A percentile compares a stretch with the other conserved stretches of the same genome.
Evolutionary conservation across 2,888 invertebrate genomes (phyloP).

Genomic region (Masnerella sp.): DNA sequence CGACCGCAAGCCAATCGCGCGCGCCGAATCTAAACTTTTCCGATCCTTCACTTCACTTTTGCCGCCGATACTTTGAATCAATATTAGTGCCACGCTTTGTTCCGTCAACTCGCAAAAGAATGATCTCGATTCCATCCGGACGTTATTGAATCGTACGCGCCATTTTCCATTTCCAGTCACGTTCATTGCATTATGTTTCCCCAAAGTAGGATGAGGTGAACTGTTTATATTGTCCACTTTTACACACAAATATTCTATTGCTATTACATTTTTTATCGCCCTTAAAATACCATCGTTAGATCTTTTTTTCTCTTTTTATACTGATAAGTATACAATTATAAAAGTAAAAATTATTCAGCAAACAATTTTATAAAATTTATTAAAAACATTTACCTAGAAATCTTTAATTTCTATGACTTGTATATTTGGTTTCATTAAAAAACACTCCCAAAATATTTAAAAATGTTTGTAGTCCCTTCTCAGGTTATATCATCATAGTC

Average conservation of each 20-base stretch:
- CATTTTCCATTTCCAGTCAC: constrained; percentile 23
- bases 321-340: too few relatives aligned
- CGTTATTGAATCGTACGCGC: constrained; percentile 8
- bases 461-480: too few relatives aligned
- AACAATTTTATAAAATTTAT: too few relatives aligned
- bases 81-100: constrained; percentile 13
- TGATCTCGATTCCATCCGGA: background rate
- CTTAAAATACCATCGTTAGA: too few relatives aligned
- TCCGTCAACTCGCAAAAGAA: constrained; percentile 2
- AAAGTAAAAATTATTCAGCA: too few relatives aligned
- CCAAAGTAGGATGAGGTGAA: background rate
- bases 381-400: too few relatives aligned
- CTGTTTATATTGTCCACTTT: constrained; percentile 6
- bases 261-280: too few relatives aligned
- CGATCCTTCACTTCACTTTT: constrained; percentile 14
- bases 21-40: constrained; percentile 21
- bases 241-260: constrained; percentile 8
- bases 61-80: constrained; percentile 11
- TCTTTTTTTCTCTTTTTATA: too few relatives aligned
- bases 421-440: too few relatives aligned
- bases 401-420: too few relatives aligned
- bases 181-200: constrained; percentile 14
- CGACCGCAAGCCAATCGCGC: constrained; percentile 29
- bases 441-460: too few relatives aligned
- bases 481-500: too few relatives aligned